Percentiles rank a stretch among this genome's conserved stretches.
These are phyloP conservation scores for Hedychridium roseum DNA, from an alignment of 2,888 invertebrate genomes.

Conservation along the genomic window DNA sequence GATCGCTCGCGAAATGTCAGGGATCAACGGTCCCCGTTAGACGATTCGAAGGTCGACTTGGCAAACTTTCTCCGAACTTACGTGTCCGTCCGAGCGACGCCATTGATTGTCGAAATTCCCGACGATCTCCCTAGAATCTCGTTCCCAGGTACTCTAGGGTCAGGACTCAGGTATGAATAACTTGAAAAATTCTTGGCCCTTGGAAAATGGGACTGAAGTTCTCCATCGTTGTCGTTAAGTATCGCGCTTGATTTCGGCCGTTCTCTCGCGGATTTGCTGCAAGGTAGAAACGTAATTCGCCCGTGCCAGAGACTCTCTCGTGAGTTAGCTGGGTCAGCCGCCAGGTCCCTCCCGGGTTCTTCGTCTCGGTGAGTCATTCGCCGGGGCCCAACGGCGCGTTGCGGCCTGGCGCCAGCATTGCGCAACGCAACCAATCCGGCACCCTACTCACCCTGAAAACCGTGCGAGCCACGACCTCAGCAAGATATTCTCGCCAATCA, in stretches of 20 bases:
- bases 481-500: neutral
- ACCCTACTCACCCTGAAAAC: constrained; percentile 29
- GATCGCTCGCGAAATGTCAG: constrained; percentile 9
- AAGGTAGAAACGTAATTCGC: constrained; percentile 1
- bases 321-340: constrained; percentile 54
- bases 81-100: too few species aligned
- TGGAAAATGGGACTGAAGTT: too few species aligned
- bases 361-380: constrained; percentile 56
- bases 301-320: too few species aligned
- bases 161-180: too few species aligned
- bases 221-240: too few species aligned
- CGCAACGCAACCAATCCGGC: constrained; percentile 43
- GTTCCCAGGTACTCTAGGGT: too few species aligned
- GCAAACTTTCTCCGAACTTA: constrained; percentile 17
- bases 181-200: too few species aligned
- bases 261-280: neutral
- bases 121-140: too few species aligned
- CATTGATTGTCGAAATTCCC: too few species aligned
- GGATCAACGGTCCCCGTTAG: constrained; percentile 19
- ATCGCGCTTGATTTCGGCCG: neutral
- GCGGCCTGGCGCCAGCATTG: constrained; percentile 59
- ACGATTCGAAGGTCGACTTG: constrained; percentile 17
- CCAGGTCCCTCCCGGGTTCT: constrained; percentile 35
- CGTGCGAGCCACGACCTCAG: neutral
- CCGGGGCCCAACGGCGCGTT: constrained; percentile 43